These are phyloP conservation scores for Platanista minor DNA, from an alignment of 2,113 vertebrate species.

Conservation along the genomic window DNA sequence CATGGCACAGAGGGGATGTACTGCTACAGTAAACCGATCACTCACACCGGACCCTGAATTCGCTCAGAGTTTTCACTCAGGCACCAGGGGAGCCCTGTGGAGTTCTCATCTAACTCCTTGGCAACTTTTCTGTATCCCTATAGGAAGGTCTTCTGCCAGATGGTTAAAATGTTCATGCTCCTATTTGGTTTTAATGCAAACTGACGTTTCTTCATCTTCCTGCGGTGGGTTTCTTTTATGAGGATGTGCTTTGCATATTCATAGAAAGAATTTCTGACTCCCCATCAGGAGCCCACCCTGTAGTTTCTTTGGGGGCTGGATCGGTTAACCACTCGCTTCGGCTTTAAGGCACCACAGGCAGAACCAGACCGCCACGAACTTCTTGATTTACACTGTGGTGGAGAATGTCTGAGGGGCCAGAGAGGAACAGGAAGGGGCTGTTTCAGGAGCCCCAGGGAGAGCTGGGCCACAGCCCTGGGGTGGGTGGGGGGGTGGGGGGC, in stretches of 20 bases:
- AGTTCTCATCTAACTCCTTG: background rate
- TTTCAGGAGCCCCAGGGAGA: conserved; percentile 33
- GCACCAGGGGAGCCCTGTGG: background rate
- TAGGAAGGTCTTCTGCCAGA: conserved; percentile 36
- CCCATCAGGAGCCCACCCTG: conserved; percentile 79
- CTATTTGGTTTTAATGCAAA: conserved; percentile 58
- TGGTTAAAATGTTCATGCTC: background rate
- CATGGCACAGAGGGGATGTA: background rate
- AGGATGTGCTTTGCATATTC: conserved; percentile 75
- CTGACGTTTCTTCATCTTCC: conserved; percentile 54
- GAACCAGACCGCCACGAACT: conserved; percentile 55
- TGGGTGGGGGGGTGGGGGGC: background rate
- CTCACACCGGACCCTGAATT: background rate
- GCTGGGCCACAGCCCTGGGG: conserved; percentile 12
- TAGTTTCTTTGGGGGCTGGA: conserved; percentile 76
- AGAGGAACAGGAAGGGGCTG: conserved; percentile 54
- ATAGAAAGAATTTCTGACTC: conserved; percentile 68
- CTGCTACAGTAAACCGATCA: background rate
- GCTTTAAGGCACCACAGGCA: conserved; percentile 73
- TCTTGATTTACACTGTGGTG: conserved; percentile 77
- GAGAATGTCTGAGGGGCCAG: conserved; percentile 45
- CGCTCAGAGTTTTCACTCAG: background rate
- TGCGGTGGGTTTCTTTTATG: conserved; percentile 74
- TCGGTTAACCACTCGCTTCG: conserved; percentile 83
- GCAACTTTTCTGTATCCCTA: background rate